Conservation (phyloP, 2,113 vertebrate genomes). For the Montifringilla adamsi region DNA sequence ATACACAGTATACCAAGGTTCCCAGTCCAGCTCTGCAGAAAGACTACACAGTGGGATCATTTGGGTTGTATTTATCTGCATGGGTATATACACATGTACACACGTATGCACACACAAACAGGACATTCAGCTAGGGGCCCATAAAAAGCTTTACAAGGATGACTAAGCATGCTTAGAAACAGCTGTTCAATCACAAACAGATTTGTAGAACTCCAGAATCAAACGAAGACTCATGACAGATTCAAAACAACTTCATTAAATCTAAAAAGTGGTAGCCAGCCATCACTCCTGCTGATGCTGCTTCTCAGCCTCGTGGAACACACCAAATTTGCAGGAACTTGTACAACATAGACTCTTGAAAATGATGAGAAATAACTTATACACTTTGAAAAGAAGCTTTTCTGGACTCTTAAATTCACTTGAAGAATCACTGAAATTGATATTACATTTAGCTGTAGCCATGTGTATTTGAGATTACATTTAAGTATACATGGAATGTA, state of each 20-base stretch:
- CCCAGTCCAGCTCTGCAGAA: background rate
- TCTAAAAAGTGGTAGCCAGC: background rate
- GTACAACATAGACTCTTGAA: background rate
- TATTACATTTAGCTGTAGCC: background rate
- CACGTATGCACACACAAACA: background rate
- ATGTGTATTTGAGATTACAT: background rate
- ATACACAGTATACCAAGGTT: background rate
- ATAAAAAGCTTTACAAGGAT: background rate
- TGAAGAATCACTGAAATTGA: background rate
- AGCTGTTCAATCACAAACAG: background rate
- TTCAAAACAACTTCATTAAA: background rate
- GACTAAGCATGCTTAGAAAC: background rate
- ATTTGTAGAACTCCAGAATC: background rate
- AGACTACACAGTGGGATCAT: background rate
- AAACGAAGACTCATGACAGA: background rate
- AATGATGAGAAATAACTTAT: background rate
- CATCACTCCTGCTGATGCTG: background rate
- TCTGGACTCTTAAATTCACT: background rate
- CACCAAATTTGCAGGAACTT: background rate
- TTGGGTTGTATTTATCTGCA: background rate
- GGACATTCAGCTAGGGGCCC: background rate
- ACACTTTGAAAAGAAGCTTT: background rate
- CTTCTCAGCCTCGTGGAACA: background rate
- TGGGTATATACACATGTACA: background rate
- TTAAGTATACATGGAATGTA: background rate